Evolutionary conservation across 2,113 vertebrate species (phyloP), one percentile per base, ranked within the genome.

Genomic region (Clarias macrocephalus): DNA sequence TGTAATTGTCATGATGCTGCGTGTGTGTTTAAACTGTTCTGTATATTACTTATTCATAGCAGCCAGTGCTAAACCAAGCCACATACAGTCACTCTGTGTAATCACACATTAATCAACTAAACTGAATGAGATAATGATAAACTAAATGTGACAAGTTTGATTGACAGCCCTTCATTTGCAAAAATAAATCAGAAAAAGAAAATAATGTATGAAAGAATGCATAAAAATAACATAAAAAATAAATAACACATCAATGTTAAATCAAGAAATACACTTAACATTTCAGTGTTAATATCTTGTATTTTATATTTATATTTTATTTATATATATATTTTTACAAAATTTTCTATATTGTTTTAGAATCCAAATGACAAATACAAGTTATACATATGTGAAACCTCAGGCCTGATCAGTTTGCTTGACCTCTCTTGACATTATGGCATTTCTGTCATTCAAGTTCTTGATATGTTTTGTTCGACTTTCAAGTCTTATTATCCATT

Each of bases 401-500:
- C 5, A 86, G 80, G 80, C 48, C 65, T 66, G 37, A 76, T 81
- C 30, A 23, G 2, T 21, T 21, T 37, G 19, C 56, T 66, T 60
- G 19, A 16, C 33, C 9, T 23, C n/a, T 1, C 52, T 3, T 59
- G 80, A n/a, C 8, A 37, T 89, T 8, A 19, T 0, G 12, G 7
- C 21, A 15, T 59, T 88, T 84, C 28, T 91, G 25, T 94, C 91
- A 7, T 90, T 87, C 60, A 94, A 83, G 8, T 57, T 93, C 92
- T 95, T 93, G 90, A 96, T 92, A 88, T 96, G 92, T 87, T 93
- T 95, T 84, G 89, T 95, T 28, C 93, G 87, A 75, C 33, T 92
- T 73, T 96, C 95, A 88, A 96, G 91, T 37, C 93, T 93, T 11
- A 85, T 87, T 1, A 88, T 18, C 95, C 95, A 96, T 89, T 95